phyloP scores from a whole-genome alignment of 2,888 invertebrate species.

The Rhagonycha lutea region DNA sequence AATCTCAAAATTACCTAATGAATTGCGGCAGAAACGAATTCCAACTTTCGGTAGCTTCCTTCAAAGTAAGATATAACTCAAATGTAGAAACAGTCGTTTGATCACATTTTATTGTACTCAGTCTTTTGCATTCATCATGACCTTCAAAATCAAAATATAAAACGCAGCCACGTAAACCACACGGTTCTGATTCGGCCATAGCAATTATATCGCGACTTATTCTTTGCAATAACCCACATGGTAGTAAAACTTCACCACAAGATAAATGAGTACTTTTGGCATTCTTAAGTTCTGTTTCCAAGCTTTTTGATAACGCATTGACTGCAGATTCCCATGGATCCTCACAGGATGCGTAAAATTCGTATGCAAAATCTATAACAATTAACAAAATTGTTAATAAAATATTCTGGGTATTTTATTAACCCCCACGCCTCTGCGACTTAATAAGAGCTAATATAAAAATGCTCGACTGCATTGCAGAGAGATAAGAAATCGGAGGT shows the following conservation, averaged over 20 bases:
- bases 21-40: conserved; percentile 84
- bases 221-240: conserved; percentile 78
- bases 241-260: conserved; percentile 84
- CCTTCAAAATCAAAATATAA: conserved; percentile 83
- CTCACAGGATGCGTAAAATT: conserved; percentile 38
- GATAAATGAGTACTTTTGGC: conserved; percentile 81
- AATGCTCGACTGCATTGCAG: not conserved
- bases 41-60: conserved; percentile 85
- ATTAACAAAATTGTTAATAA: conserved; percentile 11
- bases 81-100: conserved; percentile 86
- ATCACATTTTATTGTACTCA: conserved; percentile 84
- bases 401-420: not conserved
- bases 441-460: no score
- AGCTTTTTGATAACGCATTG: conserved; percentile 71
- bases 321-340: conserved; percentile 57
- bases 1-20: conserved; percentile 71
- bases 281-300: conserved; percentile 78
- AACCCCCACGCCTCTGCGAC: no score
- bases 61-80: conserved; percentile 84
- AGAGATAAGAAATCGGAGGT: not conserved
- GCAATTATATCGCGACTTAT: conserved; percentile 80
- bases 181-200: conserved; percentile 87
- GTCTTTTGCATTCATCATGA: conserved; percentile 65
- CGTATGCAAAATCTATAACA: conserved; percentile 51
- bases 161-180: conserved; percentile 86